Evolutionary conservation across 2,888 invertebrate species (phyloP).

Genomic region (Machimus rusticus): DNA sequence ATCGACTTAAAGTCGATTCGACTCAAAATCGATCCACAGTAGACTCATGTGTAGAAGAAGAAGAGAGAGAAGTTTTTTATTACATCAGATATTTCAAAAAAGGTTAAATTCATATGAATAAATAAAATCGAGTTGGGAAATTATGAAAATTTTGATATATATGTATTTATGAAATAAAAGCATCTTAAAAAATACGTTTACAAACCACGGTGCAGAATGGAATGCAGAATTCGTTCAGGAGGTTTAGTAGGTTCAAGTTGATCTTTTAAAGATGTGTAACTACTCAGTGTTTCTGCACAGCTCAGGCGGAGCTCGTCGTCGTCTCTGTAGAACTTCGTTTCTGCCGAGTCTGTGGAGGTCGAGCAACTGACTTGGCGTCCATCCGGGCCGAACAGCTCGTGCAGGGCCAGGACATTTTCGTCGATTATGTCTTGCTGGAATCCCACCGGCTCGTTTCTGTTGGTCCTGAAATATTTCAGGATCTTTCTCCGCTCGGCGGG

Average conservation of each 20-base stretch:
- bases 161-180: too few species aligned
- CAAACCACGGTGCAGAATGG: too few species aligned
- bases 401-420: not conserved
- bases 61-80: too few species aligned
- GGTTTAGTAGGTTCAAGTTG: not conserved
- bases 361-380: not conserved
- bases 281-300: not conserved
- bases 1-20: too few species aligned
- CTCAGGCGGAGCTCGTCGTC: not conserved
- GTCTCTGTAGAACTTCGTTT: not conserved
- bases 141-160: too few species aligned
- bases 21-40: too few species aligned
- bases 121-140: too few species aligned
- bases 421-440: constrained; percentile 20
- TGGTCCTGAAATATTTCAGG: not conserved
- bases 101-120: too few species aligned
- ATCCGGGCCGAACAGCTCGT: not conserved
- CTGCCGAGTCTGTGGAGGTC: not conserved
- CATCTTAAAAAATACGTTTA: too few species aligned
- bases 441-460: not conserved
- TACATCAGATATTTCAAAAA: too few species aligned
- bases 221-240: too few species aligned
- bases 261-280: not conserved
- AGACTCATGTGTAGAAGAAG: too few species aligned
- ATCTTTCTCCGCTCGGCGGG: not conserved